Evolutionary conservation across 2,888 invertebrate species (phyloP), one percentile per base, ranked within the genome.

Genomic region (Habroteleia sp.): DNA sequence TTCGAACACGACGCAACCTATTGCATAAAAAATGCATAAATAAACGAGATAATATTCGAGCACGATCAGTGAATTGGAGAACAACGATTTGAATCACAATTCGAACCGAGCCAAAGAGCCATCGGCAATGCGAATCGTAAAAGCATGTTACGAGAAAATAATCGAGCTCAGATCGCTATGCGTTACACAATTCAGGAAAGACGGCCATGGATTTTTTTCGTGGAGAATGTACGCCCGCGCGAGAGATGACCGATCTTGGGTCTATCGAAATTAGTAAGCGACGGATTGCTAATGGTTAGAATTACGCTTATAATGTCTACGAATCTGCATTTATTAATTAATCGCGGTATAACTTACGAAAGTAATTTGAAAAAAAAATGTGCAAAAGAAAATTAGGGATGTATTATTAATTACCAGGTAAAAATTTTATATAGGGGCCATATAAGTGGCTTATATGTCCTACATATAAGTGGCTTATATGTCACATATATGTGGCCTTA

Each of bases 161-260:
- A 80, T 79, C 76, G 58, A 71, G 60, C 69, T 69, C 76, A 79
- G 73, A 79, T 77, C 78, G 77, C 58, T 29, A 52, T 46, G 69
- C 46, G 76, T 80, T 79, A 77, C 77, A 77, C 79, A 80, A 81
- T 58, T 56, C 72, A 65, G 60, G 74, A 76, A 74, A 73, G 52
- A 65, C 60, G 48, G 68, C 35, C 68, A 42, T 68, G 68, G 56
- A 54, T 27, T 46, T 69, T 68, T 46, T 56, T 39, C 35, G 50
- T 23, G 39, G 29, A 39, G 39, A 63, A 58, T 42, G 50, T 60
- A 52, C 73, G 52, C 73, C 65, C 58, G 56, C 48, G 62, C 31
- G 31, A 41, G 63, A 50, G 63, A 66, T 66, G 44, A 41, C 48
- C 44, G 52, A 65, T 52, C 74, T 52, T 31, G 44, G 33, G 37